Percentiles rank a stretch among this genome's conserved stretches.
Evolutionary conservation across 2,113 vertebrate species (phyloP).

Genomic region (Corythoichthys intestinalis): DNA sequence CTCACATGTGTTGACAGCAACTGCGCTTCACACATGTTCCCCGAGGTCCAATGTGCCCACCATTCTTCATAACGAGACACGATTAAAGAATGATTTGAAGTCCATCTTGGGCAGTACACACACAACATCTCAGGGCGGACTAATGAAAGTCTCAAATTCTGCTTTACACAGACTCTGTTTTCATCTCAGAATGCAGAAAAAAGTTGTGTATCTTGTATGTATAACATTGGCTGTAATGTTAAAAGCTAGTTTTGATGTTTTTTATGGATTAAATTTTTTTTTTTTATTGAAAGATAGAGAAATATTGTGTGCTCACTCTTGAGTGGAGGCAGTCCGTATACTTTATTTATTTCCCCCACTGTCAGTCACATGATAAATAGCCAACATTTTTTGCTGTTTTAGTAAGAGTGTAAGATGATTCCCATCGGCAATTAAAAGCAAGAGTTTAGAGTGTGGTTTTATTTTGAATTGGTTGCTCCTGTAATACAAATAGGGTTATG

Average conservation of each 20-base stretch:
- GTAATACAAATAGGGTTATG: no score
- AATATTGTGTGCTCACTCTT: slow-evolving; percentile 26
- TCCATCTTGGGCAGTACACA: slow-evolving; percentile 6
- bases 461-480: neutral
- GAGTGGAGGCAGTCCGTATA: neutral
- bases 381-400: slow-evolving; percentile 20
- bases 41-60: slow-evolving; percentile 46
- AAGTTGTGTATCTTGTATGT: slow-evolving; percentile 1
- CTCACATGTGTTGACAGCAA: slow-evolving; percentile 56
- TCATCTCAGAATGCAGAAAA: slow-evolving; percentile 19
- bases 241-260: slow-evolving; percentile 9
- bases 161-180: slow-evolving; percentile 12
- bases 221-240: slow-evolving; percentile 14
- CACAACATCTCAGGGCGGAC: slow-evolving; percentile 21
- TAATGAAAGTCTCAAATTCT: slow-evolving; percentile 16
- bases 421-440: neutral
- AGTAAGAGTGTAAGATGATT: slow-evolving; percentile 15
- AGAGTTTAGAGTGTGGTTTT: neutral
- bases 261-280: slow-evolving; percentile 10
- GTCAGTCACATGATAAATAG: slow-evolving; percentile 23
- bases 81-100: slow-evolving; percentile 32
- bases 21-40: slow-evolving; percentile 52
- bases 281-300: slow-evolving; percentile 6
- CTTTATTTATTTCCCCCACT: slow-evolving; percentile 1
- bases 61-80: slow-evolving; percentile 42